Evolutionary conservation across 1,140 invertebrate species (phyloP).

Genomic region (Neodiprion virginianus): DNA sequence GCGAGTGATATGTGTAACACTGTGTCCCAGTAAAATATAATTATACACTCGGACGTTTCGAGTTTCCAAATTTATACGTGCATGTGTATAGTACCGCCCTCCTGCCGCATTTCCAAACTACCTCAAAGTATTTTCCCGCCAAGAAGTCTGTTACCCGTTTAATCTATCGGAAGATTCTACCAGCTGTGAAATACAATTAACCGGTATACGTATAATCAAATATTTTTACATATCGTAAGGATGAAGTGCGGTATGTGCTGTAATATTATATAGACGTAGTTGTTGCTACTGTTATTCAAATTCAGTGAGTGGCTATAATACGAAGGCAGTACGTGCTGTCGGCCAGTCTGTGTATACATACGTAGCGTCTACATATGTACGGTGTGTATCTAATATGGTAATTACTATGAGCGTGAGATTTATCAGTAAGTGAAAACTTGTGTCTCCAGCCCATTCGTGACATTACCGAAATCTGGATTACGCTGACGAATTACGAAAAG

Average conservation of each 20-base stretch:
- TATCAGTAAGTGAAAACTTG: background rate
- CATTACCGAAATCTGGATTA: constrained; percentile 50
- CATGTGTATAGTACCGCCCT: too few species aligned
- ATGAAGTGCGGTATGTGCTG: too few species aligned
- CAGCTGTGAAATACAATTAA: too few species aligned
- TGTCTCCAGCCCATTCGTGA: background rate
- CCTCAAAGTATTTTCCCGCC: constrained; percentile 4
- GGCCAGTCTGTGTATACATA: background rate
- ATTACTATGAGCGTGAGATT: background rate
- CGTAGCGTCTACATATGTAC: background rate
- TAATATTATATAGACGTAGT: too few species aligned
- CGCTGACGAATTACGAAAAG: constrained; percentile 44
- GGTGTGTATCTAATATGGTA: background rate
- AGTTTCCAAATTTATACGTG: background rate
- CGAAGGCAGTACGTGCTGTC: background rate
- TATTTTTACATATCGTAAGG: too few species aligned
- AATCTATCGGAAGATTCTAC: too few species aligned
- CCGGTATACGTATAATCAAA: too few species aligned
- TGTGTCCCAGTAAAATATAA: too few species aligned
- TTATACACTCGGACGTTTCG: background rate
- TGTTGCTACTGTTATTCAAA: constrained; percentile 2
- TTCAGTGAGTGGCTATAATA: background rate
- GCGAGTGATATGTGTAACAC: too few species aligned
- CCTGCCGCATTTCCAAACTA: background rate
- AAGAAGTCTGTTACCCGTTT: background rate